These are phyloP conservation scores for Crambe crambe DNA, from an alignment of 37 sponge, comb jelly and placozoan genomes.

Conservation along the genomic window DNA sequence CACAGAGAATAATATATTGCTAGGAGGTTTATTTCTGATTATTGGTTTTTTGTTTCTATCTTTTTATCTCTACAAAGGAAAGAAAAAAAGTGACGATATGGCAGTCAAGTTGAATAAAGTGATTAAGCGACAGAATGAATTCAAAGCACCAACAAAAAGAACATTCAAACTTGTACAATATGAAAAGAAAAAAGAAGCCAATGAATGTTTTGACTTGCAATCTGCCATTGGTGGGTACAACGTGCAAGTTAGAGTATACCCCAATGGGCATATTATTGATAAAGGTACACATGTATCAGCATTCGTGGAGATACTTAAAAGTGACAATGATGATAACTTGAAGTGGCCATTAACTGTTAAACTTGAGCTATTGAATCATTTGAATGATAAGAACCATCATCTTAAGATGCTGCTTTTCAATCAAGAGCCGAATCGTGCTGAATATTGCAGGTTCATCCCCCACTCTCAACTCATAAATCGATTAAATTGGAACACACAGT, in stretches of 20 bases:
- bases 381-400: background rate
- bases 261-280: conserved; percentile 17
- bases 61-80: too few species aligned
- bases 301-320: background rate
- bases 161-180: too few species aligned
- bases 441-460: background rate
- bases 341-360: too few species aligned
- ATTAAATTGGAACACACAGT: background rate
- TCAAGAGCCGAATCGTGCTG: background rate
- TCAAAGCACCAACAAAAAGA: too few species aligned
- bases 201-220: too few species aligned
- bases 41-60: too few species aligned
- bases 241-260: conserved; percentile 14
- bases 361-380: background rate
- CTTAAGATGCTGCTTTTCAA: background rate
- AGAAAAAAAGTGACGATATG: too few species aligned
- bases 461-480: background rate
- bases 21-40: too few species aligned
- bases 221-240: conserved; percentile 31
- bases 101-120: too few species aligned
- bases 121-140: too few species aligned
- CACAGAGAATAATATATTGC: too few species aligned
- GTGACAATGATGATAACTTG: too few species aligned
- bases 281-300: conserved; percentile 43
- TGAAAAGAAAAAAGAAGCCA: background rate